Base-by-base conservation (phyloP, 2,113 vertebrate species). In the Helogale parvula region DNA sequence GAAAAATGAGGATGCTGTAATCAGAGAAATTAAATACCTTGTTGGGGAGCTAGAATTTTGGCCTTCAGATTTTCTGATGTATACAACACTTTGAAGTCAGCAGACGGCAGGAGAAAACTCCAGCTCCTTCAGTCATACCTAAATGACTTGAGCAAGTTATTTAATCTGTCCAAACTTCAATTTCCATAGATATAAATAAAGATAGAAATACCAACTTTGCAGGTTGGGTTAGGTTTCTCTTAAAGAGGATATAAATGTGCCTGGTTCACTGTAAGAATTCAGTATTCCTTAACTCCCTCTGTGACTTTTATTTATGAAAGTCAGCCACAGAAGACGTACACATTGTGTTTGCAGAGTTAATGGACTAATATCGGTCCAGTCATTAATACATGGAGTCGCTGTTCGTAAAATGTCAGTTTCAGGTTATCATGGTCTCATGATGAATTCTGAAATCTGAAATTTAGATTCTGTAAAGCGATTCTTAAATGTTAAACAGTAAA, bases 361-460 rank as follows among this genome's bases (percentile, higher is more conserved):
- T n/a, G 52, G 29, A 0, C 65, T 52, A 38, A 52, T 13, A 50
- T 60, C n/a, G 16, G 10, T 81, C 45, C 33, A 80, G 25, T 83
- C n/a, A 41, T 83, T 74, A 74, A 52, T 74, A 83, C 2, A 2
- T 76, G 45, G 83, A 66, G 9, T 76, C 35, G 69, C 50, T 63
- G 3, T 29, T 81, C 19, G 41, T n/a, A 7, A 82, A 76, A 66
- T 57, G 57, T 65, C 41, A 83, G 35, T 10, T 76, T 77, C 69
- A 77, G 8, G 25, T 38, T 66, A 77, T 9, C n/a, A 79, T 17
- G 25, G 71, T 54, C 35, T 84, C 50, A 77, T 29, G 47, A 9
- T 60, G 57, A 50, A 93, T 77, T 89, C 27, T 93, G 12, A 89
- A 89, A 93, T 41, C 60, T 77, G 19, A 90, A 84, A 79, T 84